Base-by-base conservation (phyloP, 2,113 vertebrate species). In the Archocentrus centrarchus region DNA sequence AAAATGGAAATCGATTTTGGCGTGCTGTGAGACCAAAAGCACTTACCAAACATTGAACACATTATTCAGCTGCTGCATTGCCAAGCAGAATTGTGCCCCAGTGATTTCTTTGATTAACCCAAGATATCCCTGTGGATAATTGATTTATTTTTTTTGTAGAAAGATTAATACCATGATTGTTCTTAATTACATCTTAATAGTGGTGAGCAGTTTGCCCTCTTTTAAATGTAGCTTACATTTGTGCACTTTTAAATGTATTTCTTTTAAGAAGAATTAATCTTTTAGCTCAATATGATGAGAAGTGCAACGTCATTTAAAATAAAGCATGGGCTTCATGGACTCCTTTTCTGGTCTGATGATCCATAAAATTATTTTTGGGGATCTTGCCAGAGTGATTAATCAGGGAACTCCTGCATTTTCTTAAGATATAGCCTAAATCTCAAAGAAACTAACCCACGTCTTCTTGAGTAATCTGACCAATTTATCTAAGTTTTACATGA, bases 1-100 rank as follows among this genome's bases (percentile, higher is more conserved):
- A 79, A 83, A 86, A 89, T 83, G 58, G 50, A 81, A 85, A 88
- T 75, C 0, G 61, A 77, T 84, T 80, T 83, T 22, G 30, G n/a
- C 3, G 60, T 35, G 53, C 68, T 62, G 55, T 37, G 37, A 79
- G 64, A 76, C 63, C 70, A 70, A 27, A 81, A 82, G 89, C 89
- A 86, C 85, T 92, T 84, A 83, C 88, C 80, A 75, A 83, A 86
- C 73, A 53, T 75, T 30, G 73, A 84, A 79, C 61, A 63, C 80
- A 82, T 90, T 75, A 85, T 59, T 87, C 64, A 80, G n/a, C 75
- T 9, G 1, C 78, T 73, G 53, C 73, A 78, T 68, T 70, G 22
- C 86, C 53, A 32, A 86, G 70, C 64, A 70, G 83, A 61, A 79
- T 73, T 70, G 81, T 55, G 66, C 62, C 77, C 39, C 22, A 6